Percentiles rank a stretch among this genome's conserved stretches.
Conservation (phyloP, 2,888 invertebrate species). For the Gasteruption jaculator region DNA sequence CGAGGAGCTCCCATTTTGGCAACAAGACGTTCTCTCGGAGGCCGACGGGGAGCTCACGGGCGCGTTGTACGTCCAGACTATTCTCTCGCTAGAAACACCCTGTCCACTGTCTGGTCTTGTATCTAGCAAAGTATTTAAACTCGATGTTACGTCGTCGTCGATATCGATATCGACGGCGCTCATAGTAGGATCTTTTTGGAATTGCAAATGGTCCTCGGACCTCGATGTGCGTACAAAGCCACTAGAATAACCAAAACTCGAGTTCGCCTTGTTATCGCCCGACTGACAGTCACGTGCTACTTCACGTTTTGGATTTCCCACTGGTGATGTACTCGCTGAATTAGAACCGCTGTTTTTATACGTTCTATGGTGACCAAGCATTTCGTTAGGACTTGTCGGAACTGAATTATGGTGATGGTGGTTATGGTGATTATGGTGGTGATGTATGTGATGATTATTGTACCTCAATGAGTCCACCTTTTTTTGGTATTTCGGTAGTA, state of each 20-base stretch:
- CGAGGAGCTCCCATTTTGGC: conserved; percentile 57
- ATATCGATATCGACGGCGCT: conserved; percentile 87
- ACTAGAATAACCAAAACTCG: conserved; percentile 41
- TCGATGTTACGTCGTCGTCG: conserved; percentile 90
- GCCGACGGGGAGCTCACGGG: conserved; percentile 65
- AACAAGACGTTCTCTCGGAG: conserved; percentile 54
- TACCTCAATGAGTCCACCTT: conserved; percentile 57
- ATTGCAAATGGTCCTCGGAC: conserved; percentile 88
- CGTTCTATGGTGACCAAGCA: conserved; percentile 59
- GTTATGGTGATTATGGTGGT: conserved; percentile 53
- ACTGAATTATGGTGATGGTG: conserved; percentile 61
- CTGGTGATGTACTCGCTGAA: conserved; percentile 56
- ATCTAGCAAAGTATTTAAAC: conserved; percentile 84
- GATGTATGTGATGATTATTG: conserved; percentile 59
- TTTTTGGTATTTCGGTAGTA: conserved; percentile 60
- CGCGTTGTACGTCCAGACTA: conserved; percentile 90
- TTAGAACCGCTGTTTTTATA: conserved; percentile 49
- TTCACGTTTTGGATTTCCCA: conserved; percentile 56
- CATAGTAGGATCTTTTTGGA: conserved; percentile 72
- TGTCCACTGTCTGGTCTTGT: conserved; percentile 63
- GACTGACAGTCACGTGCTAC: conserved; percentile 28
- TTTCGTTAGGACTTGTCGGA: conserved; percentile 67
- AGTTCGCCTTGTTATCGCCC: conserved; percentile 25
- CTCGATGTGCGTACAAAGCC: conserved; percentile 82
- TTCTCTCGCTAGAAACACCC: conserved; percentile 61